phyloP scores from a whole-genome alignment of 2,888 invertebrate genomes.

The Limnephilus marmoratus region DNA sequence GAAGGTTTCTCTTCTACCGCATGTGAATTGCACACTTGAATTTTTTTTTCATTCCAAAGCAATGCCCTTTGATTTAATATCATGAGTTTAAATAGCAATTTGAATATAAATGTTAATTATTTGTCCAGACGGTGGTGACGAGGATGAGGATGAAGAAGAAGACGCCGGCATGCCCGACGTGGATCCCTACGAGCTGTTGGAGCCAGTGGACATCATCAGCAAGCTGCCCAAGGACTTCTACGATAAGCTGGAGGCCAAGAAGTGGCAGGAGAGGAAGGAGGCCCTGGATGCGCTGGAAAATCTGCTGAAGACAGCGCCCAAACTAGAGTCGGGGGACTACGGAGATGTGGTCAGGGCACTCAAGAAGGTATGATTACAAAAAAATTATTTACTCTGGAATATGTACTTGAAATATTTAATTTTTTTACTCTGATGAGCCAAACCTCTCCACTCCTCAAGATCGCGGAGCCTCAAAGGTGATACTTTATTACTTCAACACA shows the following conservation, averaged over 20 bases:
- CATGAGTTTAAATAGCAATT: not conserved
- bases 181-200: slow-evolving; percentile 93
- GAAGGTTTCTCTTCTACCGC: too few species aligned
- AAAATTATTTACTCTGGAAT: not conserved
- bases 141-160: slow-evolving; percentile 79
- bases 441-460: too few species aligned
- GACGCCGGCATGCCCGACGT: slow-evolving; percentile 80
- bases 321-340: slow-evolving; percentile 94
- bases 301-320: slow-evolving; percentile 87
- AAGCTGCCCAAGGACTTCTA: slow-evolving; percentile 97
- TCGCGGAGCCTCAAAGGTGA: too few species aligned
- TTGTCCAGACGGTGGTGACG: slow-evolving; percentile 71
- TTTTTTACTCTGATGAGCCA: too few species aligned
- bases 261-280: slow-evolving; percentile 98
- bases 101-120: not conserved
- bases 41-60: too few species aligned
- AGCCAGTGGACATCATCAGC: slow-evolving; percentile 94
- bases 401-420: not conserved
- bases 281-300: slow-evolving; percentile 89
- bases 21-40: too few species aligned
- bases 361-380: slow-evolving; percentile 82
- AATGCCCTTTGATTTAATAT: not conserved
- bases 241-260: slow-evolving; percentile 95
- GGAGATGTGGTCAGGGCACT: slow-evolving; percentile 91
- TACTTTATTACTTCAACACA: too few species aligned